phyloP scores from a whole-genome alignment of 2,888 invertebrate species.

The Epinotia bilunana region DNA sequence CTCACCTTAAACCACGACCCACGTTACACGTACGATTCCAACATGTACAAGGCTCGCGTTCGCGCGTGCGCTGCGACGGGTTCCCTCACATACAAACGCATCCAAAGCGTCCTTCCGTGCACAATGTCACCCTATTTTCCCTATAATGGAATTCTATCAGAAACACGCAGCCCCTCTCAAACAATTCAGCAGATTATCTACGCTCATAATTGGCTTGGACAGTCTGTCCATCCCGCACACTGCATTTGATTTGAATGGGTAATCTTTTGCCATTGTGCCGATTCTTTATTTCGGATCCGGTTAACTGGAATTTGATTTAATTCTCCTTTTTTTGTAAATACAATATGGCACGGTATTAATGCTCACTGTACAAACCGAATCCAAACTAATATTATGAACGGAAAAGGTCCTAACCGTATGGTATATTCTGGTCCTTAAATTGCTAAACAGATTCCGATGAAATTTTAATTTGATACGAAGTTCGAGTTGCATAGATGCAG shows the following conservation, averaged over 20 bases:
- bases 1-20: too few relatives aligned
- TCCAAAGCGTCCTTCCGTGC: neutral
- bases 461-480: too few relatives aligned
- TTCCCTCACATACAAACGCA: neutral
- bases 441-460: too few relatives aligned
- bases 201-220: conserved; percentile 78
- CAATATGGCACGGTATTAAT: conserved; percentile 12
- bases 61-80: neutral
- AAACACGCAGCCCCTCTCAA: conserved; percentile 62
- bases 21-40: too few relatives aligned
- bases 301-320: conserved; percentile 27
- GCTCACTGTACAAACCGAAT: neutral
- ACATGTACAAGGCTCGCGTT: neutral
- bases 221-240: conserved; percentile 61
- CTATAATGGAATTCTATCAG: conserved; percentile 60
- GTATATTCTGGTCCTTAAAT: too few relatives aligned
- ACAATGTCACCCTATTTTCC: conserved; percentile 36
- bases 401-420: too few relatives aligned
- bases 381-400: neutral
- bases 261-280: conserved; percentile 51
- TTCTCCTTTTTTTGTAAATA: neutral
- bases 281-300: conserved; percentile 19
- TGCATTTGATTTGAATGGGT: conserved; percentile 66
- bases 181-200: conserved; percentile 74
- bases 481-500: too few relatives aligned